Base-by-base conservation (phyloP, 2,888 invertebrate species). In the Drosophila stalkeri region DNA sequence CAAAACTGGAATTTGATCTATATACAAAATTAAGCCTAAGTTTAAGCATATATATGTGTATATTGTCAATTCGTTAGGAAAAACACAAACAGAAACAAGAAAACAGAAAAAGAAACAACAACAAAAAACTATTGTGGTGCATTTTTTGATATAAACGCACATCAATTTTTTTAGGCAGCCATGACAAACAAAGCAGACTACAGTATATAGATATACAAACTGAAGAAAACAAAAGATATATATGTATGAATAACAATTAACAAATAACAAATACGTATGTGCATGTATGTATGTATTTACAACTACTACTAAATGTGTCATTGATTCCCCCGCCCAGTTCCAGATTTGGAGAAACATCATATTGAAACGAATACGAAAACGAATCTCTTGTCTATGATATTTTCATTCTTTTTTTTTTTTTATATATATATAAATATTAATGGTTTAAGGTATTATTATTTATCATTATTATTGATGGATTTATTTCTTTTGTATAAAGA, bases 21-120 rank as follows among this genome's bases (percentile, higher is more conserved):
- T 66, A 43, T 59, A n/a, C 37, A 16, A 23, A 37, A 47, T 70
- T 82, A 79, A 81, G 69, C 52, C 72, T 80, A 81, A 72, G 63
- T 51, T 55, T 37, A 62, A 73, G 51, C 67, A 69, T 74, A 35
- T 54, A 23, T 54, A 54, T 41, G 8, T 31, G 70, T 69, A 69
- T 77, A 77, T 60, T 56, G 88, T 89, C 86, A 88, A 86, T 86
- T 86, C 81, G 69, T 75, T 75, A 76, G 72, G 37, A 62, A 67
- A 63, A 27, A 27, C 27, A 27, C 9, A 35, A 46, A 46, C 37
- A 54, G 16, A 20, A 54, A 35, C 35, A 52, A 52, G 2, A 12
- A 16, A 35, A 35, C 14, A 23, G 9, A 35, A 8, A 23, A 20
- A 52, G 9, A 23, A 52, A 37, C 4, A 37, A 43, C 27, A 20